Conservation (phyloP, 1,140 invertebrate genomes). For the Eufriesea mexicana region DNA sequence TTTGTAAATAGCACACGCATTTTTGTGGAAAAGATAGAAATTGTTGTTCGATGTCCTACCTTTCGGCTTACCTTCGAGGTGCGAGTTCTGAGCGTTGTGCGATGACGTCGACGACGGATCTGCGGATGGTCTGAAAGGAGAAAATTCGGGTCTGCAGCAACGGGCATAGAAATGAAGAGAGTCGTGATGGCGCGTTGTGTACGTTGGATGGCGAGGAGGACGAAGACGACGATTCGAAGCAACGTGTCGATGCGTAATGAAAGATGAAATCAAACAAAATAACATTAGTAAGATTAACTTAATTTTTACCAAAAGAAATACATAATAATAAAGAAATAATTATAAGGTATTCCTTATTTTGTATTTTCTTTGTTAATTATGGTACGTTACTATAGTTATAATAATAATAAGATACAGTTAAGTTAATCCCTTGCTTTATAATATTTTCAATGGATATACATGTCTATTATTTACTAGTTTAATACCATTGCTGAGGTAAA, state of each 20-base stretch:
- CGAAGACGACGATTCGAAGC: constrained; percentile 70
- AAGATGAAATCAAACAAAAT: constrained; percentile 73
- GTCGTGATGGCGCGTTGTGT: constrained; percentile 57
- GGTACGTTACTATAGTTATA: too few relatives aligned
- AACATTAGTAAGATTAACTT: constrained; percentile 71
- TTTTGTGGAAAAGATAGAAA: constrained; percentile 3
- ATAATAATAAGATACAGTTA: too few relatives aligned
- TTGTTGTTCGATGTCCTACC: constrained; percentile 58
- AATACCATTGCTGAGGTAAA: too few relatives aligned
- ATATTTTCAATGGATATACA: too few relatives aligned
- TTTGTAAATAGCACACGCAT: too few relatives aligned
- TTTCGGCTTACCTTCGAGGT: constrained; percentile 83
- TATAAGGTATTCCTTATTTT: not conserved
- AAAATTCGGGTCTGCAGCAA: constrained; percentile 88
- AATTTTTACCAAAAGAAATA: not conserved
- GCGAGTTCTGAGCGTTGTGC: constrained; percentile 80
- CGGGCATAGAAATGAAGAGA: constrained; percentile 59
- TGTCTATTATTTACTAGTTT: too few relatives aligned
- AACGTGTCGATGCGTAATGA: constrained; percentile 71
- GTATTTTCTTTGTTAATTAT: not conserved
- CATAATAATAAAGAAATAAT: not conserved
- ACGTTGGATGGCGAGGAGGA: constrained; percentile 62
- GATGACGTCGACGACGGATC: constrained; percentile 78
- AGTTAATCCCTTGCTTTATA: too few relatives aligned
- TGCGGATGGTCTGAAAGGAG: constrained; percentile 88